A percentile compares a stretch with the other conserved stretches of the same genome.
Evolutionary conservation across 2,113 vertebrate species (phyloP).

Genomic region (Peromyscus leucopus): DNA sequence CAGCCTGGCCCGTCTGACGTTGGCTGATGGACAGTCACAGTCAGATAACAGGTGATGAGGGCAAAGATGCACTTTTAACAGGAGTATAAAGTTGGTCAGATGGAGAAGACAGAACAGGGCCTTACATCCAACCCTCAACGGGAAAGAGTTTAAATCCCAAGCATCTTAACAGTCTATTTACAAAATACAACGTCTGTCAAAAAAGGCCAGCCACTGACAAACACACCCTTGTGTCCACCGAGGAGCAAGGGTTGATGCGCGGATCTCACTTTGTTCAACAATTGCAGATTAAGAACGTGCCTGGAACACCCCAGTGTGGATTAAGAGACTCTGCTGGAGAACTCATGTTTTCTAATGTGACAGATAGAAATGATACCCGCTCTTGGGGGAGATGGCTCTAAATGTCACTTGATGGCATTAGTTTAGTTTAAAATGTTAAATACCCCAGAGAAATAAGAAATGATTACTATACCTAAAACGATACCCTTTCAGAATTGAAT

Average conservation of each 20-base stretch:
- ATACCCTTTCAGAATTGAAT: slow-evolving; percentile 65
- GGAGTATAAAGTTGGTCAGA: not conserved
- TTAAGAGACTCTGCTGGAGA: slow-evolving; percentile 58
- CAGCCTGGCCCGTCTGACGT: not conserved
- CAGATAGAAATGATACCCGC: slow-evolving; percentile 12
- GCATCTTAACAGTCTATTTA: slow-evolving; percentile 49
- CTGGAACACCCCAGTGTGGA: slow-evolving; percentile 56
- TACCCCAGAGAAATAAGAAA: slow-evolving; percentile 61
- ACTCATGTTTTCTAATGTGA: slow-evolving; percentile 69
- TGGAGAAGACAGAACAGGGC: not conserved
- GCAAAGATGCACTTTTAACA: not conserved
- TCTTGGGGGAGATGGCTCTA: slow-evolving; percentile 53
- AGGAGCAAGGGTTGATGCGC: not conserved
- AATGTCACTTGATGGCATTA: slow-evolving; percentile 65
- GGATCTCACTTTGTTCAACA: slow-evolving; percentile 61
- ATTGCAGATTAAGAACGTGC: slow-evolving; percentile 71
- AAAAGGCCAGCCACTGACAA: slow-evolving; percentile 47
- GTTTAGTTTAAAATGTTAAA: slow-evolving; percentile 56
- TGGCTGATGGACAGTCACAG: not conserved
- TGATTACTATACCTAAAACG: slow-evolving; percentile 69
- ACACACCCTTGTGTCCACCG: slow-evolving; percentile 52
- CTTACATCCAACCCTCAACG: not conserved
- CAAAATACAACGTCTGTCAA: slow-evolving; percentile 54
- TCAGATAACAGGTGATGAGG: not conserved
- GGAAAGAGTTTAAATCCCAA: slow-evolving; percentile 27